Conservation (phyloP, 2,888 invertebrate genomes). For the Leptogaster cylindrica region DNA sequence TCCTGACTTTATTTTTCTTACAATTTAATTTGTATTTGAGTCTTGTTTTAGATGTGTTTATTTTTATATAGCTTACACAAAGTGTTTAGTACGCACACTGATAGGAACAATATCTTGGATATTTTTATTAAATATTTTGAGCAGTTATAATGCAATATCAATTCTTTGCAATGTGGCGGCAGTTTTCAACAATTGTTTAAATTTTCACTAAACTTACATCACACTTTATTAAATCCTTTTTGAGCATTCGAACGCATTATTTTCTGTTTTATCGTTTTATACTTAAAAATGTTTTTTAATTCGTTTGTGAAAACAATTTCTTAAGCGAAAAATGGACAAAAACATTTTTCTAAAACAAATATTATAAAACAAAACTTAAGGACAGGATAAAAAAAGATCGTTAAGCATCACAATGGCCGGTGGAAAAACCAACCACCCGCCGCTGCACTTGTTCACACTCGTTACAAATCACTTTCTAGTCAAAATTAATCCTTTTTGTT, state of each 20-base stretch:
- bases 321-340: too few relatives aligned
- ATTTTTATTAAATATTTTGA: background rate
- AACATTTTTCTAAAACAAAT: too few relatives aligned
- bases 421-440: background rate
- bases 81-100: constrained; percentile 14
- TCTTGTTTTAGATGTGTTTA: background rate
- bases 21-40: background rate
- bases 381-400: background rate
- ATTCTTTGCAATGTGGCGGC: too few relatives aligned
- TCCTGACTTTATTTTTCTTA: background rate
- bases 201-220: too few relatives aligned
- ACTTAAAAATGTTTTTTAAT: too few relatives aligned
- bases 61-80: constrained; percentile 17
- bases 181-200: background rate
- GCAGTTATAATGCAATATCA: constrained; percentile 2
- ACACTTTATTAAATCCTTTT: background rate
- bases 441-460: constrained; percentile 4
- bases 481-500: constrained; percentile 10
- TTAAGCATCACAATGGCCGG: background rate
- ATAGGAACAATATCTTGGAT: constrained; percentile 10
- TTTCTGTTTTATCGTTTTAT: background rate
- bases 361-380: too few relatives aligned
- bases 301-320: too few relatives aligned
- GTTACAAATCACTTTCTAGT: background rate
- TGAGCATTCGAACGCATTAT: background rate